Evolutionary conservation across 2,888 invertebrate genomes (phyloP).

Genomic region (Acronicta alni): DNA sequence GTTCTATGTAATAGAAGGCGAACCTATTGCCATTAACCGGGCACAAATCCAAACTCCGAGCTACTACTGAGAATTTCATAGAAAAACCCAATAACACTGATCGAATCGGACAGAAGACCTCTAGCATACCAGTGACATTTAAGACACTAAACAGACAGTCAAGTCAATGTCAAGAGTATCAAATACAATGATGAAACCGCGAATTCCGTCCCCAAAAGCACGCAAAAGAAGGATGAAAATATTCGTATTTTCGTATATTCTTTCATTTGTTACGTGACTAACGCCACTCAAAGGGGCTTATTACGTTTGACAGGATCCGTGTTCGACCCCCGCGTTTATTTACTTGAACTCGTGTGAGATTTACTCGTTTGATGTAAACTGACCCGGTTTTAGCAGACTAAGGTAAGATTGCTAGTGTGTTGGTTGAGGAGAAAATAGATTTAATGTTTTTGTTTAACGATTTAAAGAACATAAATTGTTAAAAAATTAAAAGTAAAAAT

Average conservation of each 20-base stretch:
- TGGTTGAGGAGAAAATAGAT: not conserved
- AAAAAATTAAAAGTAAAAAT: no score
- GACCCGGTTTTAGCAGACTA: constrained; percentile 41
- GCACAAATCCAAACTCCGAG: no score
- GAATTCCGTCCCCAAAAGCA: constrained; percentile 39
- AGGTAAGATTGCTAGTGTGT: constrained; percentile 22
- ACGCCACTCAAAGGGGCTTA: constrained; percentile 72
- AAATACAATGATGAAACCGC: constrained; percentile 23
- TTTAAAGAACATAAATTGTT: no score
- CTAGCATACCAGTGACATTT: no score
- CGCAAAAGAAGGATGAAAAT: constrained; percentile 56
- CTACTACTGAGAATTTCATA: no score
- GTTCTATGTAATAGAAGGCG: no score
- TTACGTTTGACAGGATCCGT: constrained; percentile 69
- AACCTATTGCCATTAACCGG: no score
- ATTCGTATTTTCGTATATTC: constrained; percentile 65
- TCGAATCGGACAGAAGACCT: no score
- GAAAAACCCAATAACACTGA: no score
- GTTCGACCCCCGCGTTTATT: constrained; percentile 54
- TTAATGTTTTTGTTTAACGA: not conserved
- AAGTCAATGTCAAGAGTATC: not conserved
- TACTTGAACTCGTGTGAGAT: constrained; percentile 53
- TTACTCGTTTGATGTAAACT: constrained; percentile 51
- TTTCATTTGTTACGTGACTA: constrained; percentile 72
- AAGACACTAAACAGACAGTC: no score